These are phyloP conservation scores for Marmota flaviventris DNA, from an alignment of 2,113 vertebrate species.

Conservation along the genomic window DNA sequence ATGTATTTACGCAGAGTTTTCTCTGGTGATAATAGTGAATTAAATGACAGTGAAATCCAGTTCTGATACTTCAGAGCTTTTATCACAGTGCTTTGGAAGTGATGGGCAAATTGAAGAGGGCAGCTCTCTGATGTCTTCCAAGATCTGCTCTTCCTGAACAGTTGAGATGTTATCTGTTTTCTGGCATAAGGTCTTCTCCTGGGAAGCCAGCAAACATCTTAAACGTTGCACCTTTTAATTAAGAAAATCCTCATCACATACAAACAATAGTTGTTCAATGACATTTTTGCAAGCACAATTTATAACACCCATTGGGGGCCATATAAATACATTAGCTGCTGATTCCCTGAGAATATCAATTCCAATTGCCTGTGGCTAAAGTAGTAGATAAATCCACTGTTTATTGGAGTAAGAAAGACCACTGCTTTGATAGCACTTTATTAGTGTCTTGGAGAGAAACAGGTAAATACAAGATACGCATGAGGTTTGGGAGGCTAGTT, in stretches of 20 bases:
- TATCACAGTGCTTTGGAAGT: no score
- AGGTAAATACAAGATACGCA: neutral
- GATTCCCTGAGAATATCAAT: neutral
- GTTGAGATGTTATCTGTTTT: neutral
- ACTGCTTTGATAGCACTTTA: neutral
- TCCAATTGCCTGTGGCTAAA: neutral
- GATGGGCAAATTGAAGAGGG: neutral
- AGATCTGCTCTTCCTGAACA: neutral
- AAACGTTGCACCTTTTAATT: neutral
- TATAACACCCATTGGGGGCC: neutral
- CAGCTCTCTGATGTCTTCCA: neutral
- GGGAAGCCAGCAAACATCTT: neutral
- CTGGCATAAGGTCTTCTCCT: neutral
- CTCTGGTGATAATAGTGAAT: neutral
- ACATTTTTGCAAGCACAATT: neutral
- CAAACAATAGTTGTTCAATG: neutral
- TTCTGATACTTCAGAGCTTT: neutral
- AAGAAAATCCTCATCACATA: conserved; percentile 3
- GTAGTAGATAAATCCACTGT: neutral
- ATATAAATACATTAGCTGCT: neutral
- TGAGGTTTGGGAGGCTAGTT: neutral
- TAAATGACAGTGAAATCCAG: neutral
- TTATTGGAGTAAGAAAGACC: neutral
- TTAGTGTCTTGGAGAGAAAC: neutral
- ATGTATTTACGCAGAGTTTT: neutral